These are phyloP conservation scores for Penaeus vannamei DNA, from an alignment of 1,140 invertebrate species.

Conservation along the genomic window DNA sequence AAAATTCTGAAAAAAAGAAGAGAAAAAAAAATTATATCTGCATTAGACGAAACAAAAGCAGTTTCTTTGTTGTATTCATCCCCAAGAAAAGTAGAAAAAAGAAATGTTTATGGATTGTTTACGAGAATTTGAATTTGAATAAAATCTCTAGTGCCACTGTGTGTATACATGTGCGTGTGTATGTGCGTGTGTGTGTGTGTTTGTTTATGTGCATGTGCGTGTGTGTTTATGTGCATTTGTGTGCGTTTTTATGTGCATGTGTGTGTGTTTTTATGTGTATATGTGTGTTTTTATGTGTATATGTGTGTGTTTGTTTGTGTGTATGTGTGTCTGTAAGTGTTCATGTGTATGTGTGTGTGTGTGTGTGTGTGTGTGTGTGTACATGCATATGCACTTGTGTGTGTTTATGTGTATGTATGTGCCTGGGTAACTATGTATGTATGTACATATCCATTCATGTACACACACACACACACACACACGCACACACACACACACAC, in stretches of 20 bases:
- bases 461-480: not conserved
- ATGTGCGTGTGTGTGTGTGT: not conserved
- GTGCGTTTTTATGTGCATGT: not conserved
- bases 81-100: too few relatives aligned
- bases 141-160: too few relatives aligned
- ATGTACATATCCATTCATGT: not conserved
- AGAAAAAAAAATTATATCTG: too few relatives aligned
- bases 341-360: not conserved
- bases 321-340: not conserved
- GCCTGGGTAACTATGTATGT: not conserved
- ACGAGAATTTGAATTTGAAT: too few relatives aligned
- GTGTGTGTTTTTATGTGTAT: not conserved
- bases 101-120: too few relatives aligned
- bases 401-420: not conserved
- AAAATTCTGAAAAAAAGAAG: too few relatives aligned
- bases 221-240: not conserved
- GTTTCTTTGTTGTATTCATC: too few relatives aligned
- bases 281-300: not conserved
- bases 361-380: constrained; percentile 17
- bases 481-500: not conserved
- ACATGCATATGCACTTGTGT: not conserved
- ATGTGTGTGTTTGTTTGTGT: constrained; percentile 13
- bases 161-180: not conserved
- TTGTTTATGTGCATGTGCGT: not conserved
- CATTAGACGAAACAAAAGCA: too few relatives aligned